Percentiles rank a stretch among this genome's conserved stretches.
Evolutionary conservation across 2,888 invertebrate genomes (phyloP).

Genomic region (Rhagonycha lutea): DNA sequence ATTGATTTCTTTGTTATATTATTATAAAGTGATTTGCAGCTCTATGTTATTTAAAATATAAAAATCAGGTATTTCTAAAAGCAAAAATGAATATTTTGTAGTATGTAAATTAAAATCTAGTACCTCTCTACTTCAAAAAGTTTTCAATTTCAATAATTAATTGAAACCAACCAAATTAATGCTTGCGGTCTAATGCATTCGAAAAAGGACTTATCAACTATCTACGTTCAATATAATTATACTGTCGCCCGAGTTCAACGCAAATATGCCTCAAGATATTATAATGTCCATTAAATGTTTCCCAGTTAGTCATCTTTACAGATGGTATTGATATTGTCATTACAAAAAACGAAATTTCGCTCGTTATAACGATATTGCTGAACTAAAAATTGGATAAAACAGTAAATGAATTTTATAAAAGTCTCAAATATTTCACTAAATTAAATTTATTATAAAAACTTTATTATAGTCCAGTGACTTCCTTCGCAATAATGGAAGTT

Average conservation of each 20-base stretch:
- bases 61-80: background rate
- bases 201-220: background rate
- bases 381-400: background rate
- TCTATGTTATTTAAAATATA: too few relatives aligned
- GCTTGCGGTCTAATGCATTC: background rate
- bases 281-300: background rate
- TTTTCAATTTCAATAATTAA: background rate
- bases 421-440: too few relatives aligned
- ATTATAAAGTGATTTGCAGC: too few relatives aligned
- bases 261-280: constrained; percentile 2
- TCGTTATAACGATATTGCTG: background rate
- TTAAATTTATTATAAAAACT: background rate
- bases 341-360: background rate
- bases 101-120: background rate
- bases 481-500: background rate
- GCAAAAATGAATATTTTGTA: background rate
- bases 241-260: background rate
- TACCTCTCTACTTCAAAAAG: background rate
- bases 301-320: background rate
- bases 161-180: background rate
- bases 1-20: too few relatives aligned
- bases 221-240: background rate
- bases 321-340: background rate
- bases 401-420: background rate
- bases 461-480: background rate